Evolutionary conservation across 1,140 invertebrate species (phyloP).

Genomic region (Oncopeltus fasciatus): DNA sequence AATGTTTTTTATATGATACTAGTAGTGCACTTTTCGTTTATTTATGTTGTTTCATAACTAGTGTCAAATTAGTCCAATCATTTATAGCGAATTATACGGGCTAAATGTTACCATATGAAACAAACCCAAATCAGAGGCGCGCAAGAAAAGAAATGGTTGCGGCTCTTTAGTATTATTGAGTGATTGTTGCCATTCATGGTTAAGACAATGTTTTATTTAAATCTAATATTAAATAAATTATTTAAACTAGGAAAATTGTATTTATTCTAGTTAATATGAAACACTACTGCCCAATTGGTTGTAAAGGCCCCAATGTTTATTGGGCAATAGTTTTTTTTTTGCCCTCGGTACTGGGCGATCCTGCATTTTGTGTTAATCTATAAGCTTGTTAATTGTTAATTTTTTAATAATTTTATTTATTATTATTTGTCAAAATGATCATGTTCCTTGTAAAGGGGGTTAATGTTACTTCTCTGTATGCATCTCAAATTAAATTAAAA

Average conservation of each 20-base stretch:
- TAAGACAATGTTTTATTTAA: background rate
- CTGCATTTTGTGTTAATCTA: background rate
- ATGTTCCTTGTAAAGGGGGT: background rate
- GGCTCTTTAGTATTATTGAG: no score
- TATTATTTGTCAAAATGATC: background rate
- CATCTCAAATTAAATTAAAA: background rate
- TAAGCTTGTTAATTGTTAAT: background rate
- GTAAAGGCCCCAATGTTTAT: no score
- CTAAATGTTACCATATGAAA: conserved; percentile 1
- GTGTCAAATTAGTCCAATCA: background rate
- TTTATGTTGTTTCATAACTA: background rate
- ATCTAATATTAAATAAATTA: background rate
- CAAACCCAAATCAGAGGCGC: no score
- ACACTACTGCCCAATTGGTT: background rate
- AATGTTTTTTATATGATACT: background rate
- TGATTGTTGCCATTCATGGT: background rate
- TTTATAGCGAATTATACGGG: background rate
- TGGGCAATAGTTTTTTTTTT: no score
- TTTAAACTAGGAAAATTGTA: background rate
- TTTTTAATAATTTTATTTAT: background rate
- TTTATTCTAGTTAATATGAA: background rate
- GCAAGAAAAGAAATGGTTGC: no score
- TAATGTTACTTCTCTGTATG: background rate
- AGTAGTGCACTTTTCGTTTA: background rate
- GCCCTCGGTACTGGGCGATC: background rate